Base-by-base conservation (phyloP, 2,888 invertebrate genomes). In the Dasypogon diadema region DNA sequence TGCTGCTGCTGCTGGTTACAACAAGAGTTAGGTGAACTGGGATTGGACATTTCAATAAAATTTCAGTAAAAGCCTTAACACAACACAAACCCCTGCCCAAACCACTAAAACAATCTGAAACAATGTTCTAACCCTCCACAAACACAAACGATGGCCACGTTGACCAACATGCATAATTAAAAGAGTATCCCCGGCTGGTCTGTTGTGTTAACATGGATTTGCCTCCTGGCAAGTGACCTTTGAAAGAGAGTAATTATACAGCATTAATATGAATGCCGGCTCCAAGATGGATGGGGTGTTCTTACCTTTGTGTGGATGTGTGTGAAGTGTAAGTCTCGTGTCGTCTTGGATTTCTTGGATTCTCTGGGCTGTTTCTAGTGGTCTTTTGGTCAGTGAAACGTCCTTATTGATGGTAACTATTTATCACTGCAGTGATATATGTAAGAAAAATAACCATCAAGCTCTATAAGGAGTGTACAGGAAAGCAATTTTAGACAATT, bases 121-220 rank as follows among this genome's bases (percentile, higher is more conserved):
- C 21, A 54, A 54, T 54, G 54, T 18, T 70, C 34, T 34, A 34
- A 37, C 30, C 51, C 54, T 54, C 34, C 54, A 34, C 34, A 26
- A 54, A 70, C 70, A 70, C 48, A 70, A 54, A 51, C 37, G 70
- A 70, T 54, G 37, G 10, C 51, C 51, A 70, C 54, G 51, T 70
- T 54, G 54, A 54, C 70, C 70, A 34, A 54, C 70, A 70, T 70
- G 37, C 70, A 70, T 70, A 70, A 70, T 70, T 70, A 70, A 70
- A 70, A 70, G 70, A 68, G 46, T 48, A 68, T 68, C 65, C 48
- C 21, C 24, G 16, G 46, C 26, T 48, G 54, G 26, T 24, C 24
- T 48, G n/a, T 10, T 21, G 14, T 18, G 12, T 37, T 37, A 18
- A 48, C 48, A 46, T 48, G 65, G 65, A 68, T 68, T 68, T 68